Evolutionary conservation across 64 coral and sea anemone species (phyloP).

Genomic region (Anthopleura sola): DNA sequence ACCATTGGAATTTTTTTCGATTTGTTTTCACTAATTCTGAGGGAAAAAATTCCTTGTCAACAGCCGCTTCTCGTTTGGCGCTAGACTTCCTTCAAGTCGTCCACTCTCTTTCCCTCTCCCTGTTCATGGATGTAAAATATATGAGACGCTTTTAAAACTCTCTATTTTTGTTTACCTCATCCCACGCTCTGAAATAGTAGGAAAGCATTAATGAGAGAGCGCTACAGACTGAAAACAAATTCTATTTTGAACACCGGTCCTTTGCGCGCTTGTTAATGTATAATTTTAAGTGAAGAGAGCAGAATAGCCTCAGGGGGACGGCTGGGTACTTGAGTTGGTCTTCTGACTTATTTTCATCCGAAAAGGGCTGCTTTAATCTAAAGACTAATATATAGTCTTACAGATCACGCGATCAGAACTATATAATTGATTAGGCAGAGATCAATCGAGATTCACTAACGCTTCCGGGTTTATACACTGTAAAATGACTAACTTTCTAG

Average conservation of each 20-base stretch:
- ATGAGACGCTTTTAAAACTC: no score
- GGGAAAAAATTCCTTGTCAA: no score
- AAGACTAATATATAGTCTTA: not conserved
- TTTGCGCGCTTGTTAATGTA: not conserved
- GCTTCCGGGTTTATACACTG: not conserved
- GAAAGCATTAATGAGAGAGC: no score
- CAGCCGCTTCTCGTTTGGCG: no score
- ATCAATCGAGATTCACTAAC: not conserved
- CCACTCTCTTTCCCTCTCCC: no score
- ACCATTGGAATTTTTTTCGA: no score
- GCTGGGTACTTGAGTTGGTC: not conserved
- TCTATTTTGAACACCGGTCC: not conserved
- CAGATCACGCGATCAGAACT: not conserved
- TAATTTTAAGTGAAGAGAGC: not conserved
- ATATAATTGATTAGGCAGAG: not conserved
- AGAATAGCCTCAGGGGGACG: not conserved
- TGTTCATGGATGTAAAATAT: no score
- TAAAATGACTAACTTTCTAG: not conserved
- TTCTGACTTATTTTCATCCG: not conserved
- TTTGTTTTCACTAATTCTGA: no score
- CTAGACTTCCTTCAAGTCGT: no score
- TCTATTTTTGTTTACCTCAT: no score
- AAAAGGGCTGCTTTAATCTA: not conserved
- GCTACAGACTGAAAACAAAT: no score
- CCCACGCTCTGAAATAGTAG: no score